Evolutionary conservation across 1,140 invertebrate genomes (phyloP).

Genomic region (Diorhabda carinulata): DNA sequence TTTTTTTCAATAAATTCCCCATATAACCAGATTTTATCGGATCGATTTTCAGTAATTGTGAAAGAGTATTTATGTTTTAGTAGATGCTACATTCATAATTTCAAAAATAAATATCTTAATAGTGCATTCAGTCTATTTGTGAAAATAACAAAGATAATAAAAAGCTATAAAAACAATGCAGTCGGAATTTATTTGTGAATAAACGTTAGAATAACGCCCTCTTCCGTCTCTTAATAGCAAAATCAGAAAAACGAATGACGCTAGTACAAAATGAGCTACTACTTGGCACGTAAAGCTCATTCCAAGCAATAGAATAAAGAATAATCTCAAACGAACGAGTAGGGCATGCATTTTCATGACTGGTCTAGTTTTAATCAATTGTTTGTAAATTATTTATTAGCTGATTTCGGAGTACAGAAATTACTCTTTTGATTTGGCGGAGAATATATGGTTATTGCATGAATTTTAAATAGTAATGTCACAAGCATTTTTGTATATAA

Average conservation of each 20-base stretch:
- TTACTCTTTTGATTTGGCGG: too few species aligned
- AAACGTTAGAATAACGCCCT: background rate
- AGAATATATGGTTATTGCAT: too few species aligned
- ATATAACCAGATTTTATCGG: too few species aligned
- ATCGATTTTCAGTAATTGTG: too few species aligned
- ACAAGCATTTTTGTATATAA: too few species aligned
- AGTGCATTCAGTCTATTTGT: background rate
- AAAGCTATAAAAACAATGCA: background rate
- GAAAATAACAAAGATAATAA: background rate
- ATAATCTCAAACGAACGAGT: background rate
- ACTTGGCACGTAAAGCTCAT: background rate
- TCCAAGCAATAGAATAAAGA: background rate
- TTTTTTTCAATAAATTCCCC: too few species aligned
- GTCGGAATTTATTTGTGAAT: background rate
- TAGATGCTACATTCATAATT: background rate
- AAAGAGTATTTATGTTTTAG: background rate
- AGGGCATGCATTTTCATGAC: background rate
- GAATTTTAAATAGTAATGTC: too few species aligned
- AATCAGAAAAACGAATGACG: background rate
- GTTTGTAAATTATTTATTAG: constrained; percentile 3
- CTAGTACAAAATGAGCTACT: background rate
- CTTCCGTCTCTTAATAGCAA: background rate
- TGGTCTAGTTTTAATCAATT: background rate
- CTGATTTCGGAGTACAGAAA: background rate
- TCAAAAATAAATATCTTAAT: too few species aligned